Percentiles rank a stretch among this genome's conserved stretches.
phyloP scores from a whole-genome alignment of 2,113 vertebrate species.

The Cephalopterus ornatus region DNA sequence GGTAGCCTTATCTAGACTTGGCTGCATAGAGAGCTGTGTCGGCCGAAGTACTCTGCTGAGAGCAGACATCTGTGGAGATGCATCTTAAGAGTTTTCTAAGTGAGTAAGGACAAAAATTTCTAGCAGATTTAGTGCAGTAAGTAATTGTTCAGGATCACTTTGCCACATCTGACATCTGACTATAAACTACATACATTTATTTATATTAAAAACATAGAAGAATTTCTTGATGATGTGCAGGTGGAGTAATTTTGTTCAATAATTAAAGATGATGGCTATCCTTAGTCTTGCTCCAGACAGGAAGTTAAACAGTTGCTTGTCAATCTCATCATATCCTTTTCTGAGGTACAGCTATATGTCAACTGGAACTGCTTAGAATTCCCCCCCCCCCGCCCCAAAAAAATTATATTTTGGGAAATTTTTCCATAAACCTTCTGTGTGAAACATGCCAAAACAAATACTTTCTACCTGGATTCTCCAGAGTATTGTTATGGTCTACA shows the following conservation, averaged over 20 bases:
- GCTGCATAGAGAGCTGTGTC: not conserved
- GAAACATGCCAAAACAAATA: not conserved
- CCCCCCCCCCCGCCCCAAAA: not conserved
- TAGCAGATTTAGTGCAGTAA: constrained; percentile 5
- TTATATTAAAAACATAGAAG: constrained; percentile 2
- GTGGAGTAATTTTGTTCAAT: not conserved
- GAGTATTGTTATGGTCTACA: not conserved
- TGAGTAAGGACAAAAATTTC: not conserved
- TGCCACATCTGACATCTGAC: not conserved
- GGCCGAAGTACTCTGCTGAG: not conserved
- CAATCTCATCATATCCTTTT: not conserved
- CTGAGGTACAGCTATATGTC: not conserved
- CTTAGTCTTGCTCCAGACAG: not conserved
- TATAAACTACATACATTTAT: constrained; percentile 8
- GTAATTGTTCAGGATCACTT: constrained; percentile 18
- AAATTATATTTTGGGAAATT: not conserved
- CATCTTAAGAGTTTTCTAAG: not conserved
- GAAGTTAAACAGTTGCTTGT: not conserved
- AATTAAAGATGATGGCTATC: not conserved
- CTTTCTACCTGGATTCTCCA: not conserved
- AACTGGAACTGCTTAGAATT: not conserved
- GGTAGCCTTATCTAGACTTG: not conserved
- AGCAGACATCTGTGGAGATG: not conserved
- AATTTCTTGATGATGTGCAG: not conserved
- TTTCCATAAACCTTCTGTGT: not conserved